Evolutionary conservation across 2,888 invertebrate genomes (phyloP).

Genomic region (Anodontia alba): DNA sequence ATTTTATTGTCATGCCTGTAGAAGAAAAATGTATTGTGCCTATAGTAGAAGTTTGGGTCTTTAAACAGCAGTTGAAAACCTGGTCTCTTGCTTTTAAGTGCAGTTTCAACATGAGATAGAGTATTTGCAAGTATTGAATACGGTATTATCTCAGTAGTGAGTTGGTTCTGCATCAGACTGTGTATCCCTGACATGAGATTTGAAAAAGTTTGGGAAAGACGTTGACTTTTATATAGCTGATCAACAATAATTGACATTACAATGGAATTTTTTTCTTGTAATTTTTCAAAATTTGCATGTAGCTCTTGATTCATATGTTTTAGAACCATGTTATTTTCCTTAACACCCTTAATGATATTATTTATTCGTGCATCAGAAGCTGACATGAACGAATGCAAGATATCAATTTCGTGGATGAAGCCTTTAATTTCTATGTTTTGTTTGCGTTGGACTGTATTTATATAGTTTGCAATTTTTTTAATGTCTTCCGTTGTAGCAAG

Average conservation of each 20-base stretch:
- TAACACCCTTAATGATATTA: background rate
- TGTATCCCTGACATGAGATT: background rate
- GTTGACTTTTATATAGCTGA: background rate
- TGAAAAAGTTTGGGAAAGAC: background rate
- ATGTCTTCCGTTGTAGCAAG: background rate
- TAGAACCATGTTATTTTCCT: background rate
- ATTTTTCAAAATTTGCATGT: background rate
- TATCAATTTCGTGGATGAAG: background rate
- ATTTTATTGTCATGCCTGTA: background rate
- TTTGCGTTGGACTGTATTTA: background rate
- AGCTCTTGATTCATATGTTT: background rate
- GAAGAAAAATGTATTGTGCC: background rate
- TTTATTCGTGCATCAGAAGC: background rate
- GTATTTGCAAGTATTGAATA: background rate
- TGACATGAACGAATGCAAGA: background rate
- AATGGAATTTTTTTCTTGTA: background rate
- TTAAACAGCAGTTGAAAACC: conserved; percentile 2
- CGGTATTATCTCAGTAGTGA: background rate
- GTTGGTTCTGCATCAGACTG: background rate
- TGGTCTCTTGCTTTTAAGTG: background rate
- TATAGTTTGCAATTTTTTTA: background rate
- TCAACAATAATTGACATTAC: background rate
- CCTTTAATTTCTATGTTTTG: background rate
- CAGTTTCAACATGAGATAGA: background rate
- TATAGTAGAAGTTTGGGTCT: conserved; percentile 20